Conservation (phyloP, 1,140 invertebrate genomes). For the Macrosteles quadrilineatus region DNA sequence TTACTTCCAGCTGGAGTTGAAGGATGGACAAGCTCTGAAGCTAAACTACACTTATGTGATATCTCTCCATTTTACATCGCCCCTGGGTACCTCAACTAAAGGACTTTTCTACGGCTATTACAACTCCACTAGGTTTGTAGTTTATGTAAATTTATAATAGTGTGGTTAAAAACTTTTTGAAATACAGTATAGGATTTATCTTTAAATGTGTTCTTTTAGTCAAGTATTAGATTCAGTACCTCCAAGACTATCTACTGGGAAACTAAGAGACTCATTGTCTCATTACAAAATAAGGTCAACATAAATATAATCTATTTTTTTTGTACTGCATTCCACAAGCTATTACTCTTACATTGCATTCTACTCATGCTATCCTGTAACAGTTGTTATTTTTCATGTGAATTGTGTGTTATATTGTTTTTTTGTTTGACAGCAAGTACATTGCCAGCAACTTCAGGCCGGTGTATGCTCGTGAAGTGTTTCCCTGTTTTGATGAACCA, state of each 20-base stretch:
- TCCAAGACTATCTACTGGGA: too few relatives aligned
- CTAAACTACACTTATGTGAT: neutral
- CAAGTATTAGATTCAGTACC: too few relatives aligned
- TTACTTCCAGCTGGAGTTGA: neutral
- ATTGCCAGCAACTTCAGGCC: constrained; percentile 59
- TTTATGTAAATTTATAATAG: too few relatives aligned
- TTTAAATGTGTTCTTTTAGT: too few relatives aligned
- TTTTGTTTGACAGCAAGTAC: constrained; percentile 21
- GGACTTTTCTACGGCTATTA: neutral
- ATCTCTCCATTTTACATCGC: neutral
- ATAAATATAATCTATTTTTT: too few relatives aligned
- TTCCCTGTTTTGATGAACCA: constrained; percentile 70
- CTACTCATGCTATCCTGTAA: too few relatives aligned
- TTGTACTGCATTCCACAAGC: too few relatives aligned
- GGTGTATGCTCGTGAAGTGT: constrained; percentile 61
- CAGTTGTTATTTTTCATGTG: neutral
- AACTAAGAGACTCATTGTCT: too few relatives aligned
- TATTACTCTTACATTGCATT: too few relatives aligned
- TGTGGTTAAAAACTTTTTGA: too few relatives aligned
- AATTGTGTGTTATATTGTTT: neutral
- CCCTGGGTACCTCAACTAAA: neutral
- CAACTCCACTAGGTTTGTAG: constrained; percentile 6
- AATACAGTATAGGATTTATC: too few relatives aligned
- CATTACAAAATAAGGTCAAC: too few relatives aligned
- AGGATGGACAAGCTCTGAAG: neutral